A percentile compares a stretch with the other conserved stretches of the same genome.
phyloP scores from a whole-genome alignment of 2,888 invertebrate genomes.

The Sthenelais limicola region DNA sequence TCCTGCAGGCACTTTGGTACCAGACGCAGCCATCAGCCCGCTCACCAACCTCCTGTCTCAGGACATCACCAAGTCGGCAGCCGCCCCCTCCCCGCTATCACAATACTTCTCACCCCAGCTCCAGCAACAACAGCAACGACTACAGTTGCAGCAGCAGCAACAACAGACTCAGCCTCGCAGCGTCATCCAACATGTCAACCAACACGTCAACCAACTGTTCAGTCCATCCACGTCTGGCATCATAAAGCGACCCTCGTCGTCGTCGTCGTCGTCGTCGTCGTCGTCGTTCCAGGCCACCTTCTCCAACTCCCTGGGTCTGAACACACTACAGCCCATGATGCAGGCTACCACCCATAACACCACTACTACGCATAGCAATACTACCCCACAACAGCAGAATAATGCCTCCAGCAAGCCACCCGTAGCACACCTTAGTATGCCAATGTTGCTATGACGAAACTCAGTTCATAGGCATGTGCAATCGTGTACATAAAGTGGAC shows the following conservation, averaged over 20 bases:
- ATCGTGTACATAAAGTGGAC: no score
- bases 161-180: background rate
- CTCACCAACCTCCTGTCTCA: constrained; percentile 26
- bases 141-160: background rate
- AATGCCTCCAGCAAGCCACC: constrained; percentile 8
- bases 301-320: constrained; percentile 8
- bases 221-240: background rate
- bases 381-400: background rate
- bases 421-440: constrained; percentile 33
- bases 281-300: constrained; percentile 23
- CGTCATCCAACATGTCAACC: background rate
- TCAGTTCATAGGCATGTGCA: background rate
- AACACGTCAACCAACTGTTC: background rate
- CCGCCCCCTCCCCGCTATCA: no score
- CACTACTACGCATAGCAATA: background rate
- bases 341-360: background rate
- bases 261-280: no score
- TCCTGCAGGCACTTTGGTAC: constrained; percentile 42
- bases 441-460: constrained; percentile 29
- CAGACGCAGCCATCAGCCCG: constrained; percentile 20
- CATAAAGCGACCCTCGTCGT: no score
- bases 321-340: background rate
- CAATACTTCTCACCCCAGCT: background rate
- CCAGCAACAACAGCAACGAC: background rate
- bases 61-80: constrained; percentile 7